Evolutionary conservation across 1,140 invertebrate species (phyloP).

Genomic region (Aethina tumida): DNA sequence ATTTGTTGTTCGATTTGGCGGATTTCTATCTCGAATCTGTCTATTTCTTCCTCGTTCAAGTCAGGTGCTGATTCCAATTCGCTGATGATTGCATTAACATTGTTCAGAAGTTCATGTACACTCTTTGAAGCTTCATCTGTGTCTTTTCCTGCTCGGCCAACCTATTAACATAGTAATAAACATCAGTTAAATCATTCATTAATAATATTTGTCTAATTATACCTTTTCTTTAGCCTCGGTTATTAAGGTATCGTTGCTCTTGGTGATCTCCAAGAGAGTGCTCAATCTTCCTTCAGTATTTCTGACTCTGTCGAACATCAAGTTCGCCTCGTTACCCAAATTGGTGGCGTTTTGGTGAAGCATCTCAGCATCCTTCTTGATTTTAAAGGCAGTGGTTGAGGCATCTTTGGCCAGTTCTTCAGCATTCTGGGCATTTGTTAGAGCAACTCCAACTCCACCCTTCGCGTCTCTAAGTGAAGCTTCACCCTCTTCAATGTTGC

Average conservation of each 20-base stretch:
- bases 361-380: conserved; percentile 62
- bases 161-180: conserved; percentile 45
- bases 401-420: conserved; percentile 59
- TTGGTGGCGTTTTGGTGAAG: conserved; percentile 64
- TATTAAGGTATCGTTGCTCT: conserved; percentile 61
- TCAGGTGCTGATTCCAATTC: conserved; percentile 69
- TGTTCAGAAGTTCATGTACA: conserved; percentile 67
- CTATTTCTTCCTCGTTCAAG: conserved; percentile 59
- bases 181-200: not conserved
- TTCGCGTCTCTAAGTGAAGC: conserved; percentile 65
- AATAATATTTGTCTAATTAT: conserved; percentile 9
- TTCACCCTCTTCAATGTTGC: conserved; percentile 55
- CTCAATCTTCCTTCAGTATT: conserved; percentile 59
- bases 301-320: conserved; percentile 58
- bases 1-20: conserved; percentile 63
- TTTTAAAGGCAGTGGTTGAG: conserved; percentile 63
- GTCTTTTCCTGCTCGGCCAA: conserved; percentile 77
- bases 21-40: conserved; percentile 64
- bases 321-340: conserved; percentile 67
- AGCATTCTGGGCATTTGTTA: conserved; percentile 65
- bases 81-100: conserved; percentile 69
- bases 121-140: conserved; percentile 67
- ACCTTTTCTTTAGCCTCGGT: conserved; percentile 60
- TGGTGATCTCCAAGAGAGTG: conserved; percentile 61
- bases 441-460: conserved; percentile 64